A percentile compares a stretch with the other conserved stretches of the same genome.
Evolutionary conservation across 2,888 invertebrate genomes (phyloP).

Genomic region (Drosophila melanosoma): DNA sequence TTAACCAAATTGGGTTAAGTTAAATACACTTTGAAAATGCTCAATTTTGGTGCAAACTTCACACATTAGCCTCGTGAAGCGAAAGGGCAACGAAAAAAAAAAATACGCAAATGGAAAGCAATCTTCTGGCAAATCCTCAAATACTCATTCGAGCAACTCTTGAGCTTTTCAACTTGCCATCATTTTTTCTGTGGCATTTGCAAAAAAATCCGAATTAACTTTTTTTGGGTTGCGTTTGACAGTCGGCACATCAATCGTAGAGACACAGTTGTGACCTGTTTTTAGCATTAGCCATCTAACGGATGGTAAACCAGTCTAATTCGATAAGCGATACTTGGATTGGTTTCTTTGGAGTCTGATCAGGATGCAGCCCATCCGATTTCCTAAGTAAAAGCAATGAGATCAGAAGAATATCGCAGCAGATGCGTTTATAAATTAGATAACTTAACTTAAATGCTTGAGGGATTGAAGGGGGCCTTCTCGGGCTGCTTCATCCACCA

Average conservation of each 20-base stretch:
- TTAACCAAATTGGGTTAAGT: neutral
- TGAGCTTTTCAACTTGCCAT: neutral
- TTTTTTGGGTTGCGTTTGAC: neutral
- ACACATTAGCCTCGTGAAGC: neutral
- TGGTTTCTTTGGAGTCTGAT: neutral
- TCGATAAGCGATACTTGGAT: slow-evolving; percentile 31
- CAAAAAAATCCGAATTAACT: neutral
- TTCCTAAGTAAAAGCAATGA: neutral
- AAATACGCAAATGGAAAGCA: neutral
- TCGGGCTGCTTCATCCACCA: neutral
- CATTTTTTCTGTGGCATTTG: neutral
- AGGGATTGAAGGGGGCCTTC: neutral
- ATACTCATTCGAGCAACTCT: neutral
- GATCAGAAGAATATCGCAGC: neutral
- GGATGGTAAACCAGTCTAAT: slow-evolving; percentile 33
- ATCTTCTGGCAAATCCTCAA: neutral
- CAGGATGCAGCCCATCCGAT: neutral
- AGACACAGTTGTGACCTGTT: slow-evolving; percentile 5
- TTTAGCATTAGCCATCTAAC: slow-evolving; percentile 12
- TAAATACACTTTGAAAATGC: neutral
- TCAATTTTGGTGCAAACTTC: too few relatives aligned
- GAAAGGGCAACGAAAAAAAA: neutral
- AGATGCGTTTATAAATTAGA: neutral
- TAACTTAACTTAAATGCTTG: neutral
- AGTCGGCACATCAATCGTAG: slow-evolving; percentile 38